phyloP scores from a whole-genome alignment of 1,140 invertebrate genomes.

The Saccostrea cuccullata region DNA sequence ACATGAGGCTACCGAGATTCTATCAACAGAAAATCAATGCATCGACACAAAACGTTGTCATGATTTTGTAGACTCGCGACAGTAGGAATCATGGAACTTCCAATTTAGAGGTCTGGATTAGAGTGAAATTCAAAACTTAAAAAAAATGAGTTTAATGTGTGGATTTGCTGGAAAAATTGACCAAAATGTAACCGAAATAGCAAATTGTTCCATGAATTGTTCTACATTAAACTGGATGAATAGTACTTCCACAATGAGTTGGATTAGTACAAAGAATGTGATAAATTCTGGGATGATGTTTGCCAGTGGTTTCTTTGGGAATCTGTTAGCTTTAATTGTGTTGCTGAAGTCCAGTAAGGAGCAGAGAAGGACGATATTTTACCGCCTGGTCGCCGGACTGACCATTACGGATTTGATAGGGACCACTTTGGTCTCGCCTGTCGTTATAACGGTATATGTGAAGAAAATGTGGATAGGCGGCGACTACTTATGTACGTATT shows the following conservation, averaged over 20 bases:
- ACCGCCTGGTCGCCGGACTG: slow-evolving; percentile 71
- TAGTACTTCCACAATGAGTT: background rate
- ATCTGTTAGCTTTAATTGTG: slow-evolving; percentile 68
- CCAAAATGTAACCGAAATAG: background rate
- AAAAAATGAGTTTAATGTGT: background rate
- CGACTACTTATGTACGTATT: slow-evolving; percentile 73
- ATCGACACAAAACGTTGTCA: background rate
- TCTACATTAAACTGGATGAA: background rate
- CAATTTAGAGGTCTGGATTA: background rate
- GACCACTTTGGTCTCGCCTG: slow-evolving; percentile 67
- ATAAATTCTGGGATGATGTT: slow-evolving; percentile 70
- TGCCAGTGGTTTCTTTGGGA: slow-evolving; percentile 69
- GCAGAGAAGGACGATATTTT: slow-evolving; percentile 70
- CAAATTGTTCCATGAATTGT: slow-evolving; percentile 14
- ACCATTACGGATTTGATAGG: slow-evolving; percentile 72
- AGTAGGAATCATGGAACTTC: background rate
- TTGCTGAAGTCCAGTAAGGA: slow-evolving; percentile 62
- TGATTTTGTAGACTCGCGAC: slow-evolving; percentile 16
- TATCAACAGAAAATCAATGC: slow-evolving; percentile 17
- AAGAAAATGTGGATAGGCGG: slow-evolving; percentile 69
- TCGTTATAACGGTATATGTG: slow-evolving; percentile 71
- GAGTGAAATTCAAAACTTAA: background rate
- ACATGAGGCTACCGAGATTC: background rate
- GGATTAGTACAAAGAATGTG: slow-evolving; percentile 48
- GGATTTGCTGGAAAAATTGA: background rate